phyloP scores from a whole-genome alignment of 92 coral and sea anemone genomes.

The Blastomussa wellsi region DNA sequence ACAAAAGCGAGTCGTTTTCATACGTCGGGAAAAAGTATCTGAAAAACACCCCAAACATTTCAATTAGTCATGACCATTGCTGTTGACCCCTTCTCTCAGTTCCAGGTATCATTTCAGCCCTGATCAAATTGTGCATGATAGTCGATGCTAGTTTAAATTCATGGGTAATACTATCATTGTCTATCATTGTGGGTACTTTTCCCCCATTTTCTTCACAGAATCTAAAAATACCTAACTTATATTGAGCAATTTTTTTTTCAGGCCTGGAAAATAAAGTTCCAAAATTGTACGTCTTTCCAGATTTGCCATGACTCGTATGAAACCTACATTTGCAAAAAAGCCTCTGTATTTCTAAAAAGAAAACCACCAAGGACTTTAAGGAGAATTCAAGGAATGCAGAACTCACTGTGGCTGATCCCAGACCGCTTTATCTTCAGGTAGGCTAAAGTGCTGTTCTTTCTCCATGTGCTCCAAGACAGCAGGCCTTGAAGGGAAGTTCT shows the following conservation, averaged over 20 bases:
- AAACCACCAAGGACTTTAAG: background rate
- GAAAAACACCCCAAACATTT: conserved; percentile 10
- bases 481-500: conserved; percentile 57
- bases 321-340: no score
- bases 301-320: no score
- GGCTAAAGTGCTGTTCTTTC: conserved; percentile 62
- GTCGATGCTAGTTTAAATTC: no score
- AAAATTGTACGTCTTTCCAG: no score
- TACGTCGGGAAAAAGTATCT: conserved; percentile 94
- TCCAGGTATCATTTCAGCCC: background rate
- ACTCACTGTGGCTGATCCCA: conserved; percentile 98
- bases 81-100: background rate
- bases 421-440: conserved; percentile 66
- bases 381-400: background rate
- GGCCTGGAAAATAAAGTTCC: no score
- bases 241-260: no score
- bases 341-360: background rate
- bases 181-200: no score
- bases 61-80: background rate
- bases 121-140: no score
- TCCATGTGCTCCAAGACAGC: conserved; percentile 73
- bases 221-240: no score
- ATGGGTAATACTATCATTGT: no score
- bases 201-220: no score
- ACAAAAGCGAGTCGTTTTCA: conserved; percentile 87